These are phyloP conservation scores for Andrena cerasifolii DNA, from an alignment of 1,140 invertebrate genomes.

Conservation along the genomic window DNA sequence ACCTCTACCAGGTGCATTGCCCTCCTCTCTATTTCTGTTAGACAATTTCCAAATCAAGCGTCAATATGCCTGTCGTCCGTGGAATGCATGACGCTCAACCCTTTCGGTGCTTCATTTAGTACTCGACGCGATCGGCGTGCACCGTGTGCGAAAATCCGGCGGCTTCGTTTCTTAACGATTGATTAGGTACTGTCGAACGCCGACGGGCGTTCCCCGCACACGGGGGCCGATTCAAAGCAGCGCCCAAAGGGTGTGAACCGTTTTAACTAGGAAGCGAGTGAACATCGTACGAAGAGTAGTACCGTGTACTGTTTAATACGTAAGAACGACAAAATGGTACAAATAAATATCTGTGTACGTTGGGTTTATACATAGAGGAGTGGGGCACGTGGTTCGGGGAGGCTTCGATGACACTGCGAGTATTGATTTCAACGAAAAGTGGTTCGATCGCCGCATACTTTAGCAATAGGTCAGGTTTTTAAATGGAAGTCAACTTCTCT, in stretches of 20 bases:
- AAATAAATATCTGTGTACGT: conserved; percentile 7
- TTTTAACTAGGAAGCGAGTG: conserved; percentile 3
- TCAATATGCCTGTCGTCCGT: conserved; percentile 38
- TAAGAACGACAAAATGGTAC: neutral
- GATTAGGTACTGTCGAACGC: no score
- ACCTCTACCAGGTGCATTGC: conserved; percentile 57
- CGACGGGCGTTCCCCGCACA: neutral
- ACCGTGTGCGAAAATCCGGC: neutral
- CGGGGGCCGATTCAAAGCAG: neutral
- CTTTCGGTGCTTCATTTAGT: conserved; percentile 4
- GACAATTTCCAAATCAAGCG: conserved; percentile 51
- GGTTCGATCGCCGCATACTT: no score
- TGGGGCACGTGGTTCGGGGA: neutral
- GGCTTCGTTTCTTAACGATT: neutral
- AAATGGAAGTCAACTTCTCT: no score
- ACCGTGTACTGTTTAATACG: neutral
- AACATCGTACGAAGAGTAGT: conserved; percentile 2
- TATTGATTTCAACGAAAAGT: no score
- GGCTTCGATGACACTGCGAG: neutral
- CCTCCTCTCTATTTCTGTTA: conserved; percentile 29
- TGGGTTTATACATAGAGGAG: neutral
- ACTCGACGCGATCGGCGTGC: neutral
- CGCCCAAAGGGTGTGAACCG: conserved; percentile 6
- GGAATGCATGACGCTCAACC: conserved; percentile 32
- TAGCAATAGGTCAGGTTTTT: no score